These are phyloP conservation scores for Acrocephalus kingi DNA, from an alignment of 2,113 vertebrate species.

Conservation along the genomic window DNA sequence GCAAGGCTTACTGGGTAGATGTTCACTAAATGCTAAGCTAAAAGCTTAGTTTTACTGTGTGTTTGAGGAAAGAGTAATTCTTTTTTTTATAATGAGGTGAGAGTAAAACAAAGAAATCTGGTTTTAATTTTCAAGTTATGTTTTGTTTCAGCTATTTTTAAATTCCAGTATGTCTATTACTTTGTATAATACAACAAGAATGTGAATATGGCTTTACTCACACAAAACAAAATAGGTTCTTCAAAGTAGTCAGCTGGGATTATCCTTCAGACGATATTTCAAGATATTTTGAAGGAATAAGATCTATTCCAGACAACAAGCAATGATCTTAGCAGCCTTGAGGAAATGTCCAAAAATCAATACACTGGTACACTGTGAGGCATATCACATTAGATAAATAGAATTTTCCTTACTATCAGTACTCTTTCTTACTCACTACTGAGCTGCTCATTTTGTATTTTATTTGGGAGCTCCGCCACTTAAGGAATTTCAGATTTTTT, in stretches of 20 bases:
- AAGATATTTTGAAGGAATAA: constrained; percentile 32
- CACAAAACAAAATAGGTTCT: background rate
- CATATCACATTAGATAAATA: background rate
- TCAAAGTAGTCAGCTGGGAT: constrained; percentile 28
- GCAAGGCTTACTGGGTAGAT: constrained; percentile 81
- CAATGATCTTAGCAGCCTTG: background rate
- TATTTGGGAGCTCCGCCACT: background rate
- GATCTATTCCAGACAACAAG: constrained; percentile 9
- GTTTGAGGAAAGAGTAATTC: constrained; percentile 67
- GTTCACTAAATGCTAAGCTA: constrained; percentile 73
- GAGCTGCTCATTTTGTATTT: background rate
- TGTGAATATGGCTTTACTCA: constrained; percentile 40
- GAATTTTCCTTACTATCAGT: background rate
- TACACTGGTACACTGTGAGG: background rate
- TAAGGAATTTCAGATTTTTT: constrained; percentile 35
- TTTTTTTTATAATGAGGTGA: constrained; percentile 55
- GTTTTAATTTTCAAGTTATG: constrained; percentile 46
- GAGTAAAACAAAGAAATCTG: constrained; percentile 62
- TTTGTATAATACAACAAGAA: constrained; percentile 48
- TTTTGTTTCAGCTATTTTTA: constrained; percentile 59
- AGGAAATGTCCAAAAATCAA: background rate
- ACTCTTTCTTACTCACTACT: background rate
- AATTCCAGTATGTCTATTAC: constrained; percentile 40
- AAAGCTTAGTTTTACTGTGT: constrained; percentile 73
- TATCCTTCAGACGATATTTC: constrained; percentile 31